These are phyloP conservation scores for Temnothorax curvispinosus DNA, from an alignment of 1,140 invertebrate genomes.

Conservation along the genomic window DNA sequence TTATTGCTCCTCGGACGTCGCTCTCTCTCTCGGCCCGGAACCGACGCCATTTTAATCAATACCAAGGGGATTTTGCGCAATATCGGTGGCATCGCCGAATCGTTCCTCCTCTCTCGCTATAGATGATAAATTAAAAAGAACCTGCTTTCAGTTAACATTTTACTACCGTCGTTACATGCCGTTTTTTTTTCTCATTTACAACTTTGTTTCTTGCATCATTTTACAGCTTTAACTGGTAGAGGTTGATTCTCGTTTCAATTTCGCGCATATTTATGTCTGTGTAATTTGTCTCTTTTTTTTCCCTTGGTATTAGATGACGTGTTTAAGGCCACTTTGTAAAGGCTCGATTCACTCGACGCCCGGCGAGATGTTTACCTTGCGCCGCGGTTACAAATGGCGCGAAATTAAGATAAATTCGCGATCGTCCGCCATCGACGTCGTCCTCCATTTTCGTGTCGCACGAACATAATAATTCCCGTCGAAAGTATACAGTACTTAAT, in stretches of 20 bases:
- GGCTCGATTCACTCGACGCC: conserved; percentile 43
- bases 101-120: neutral
- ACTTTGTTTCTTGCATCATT: neutral
- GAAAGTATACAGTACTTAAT: conserved; percentile 61
- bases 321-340: conserved; percentile 39
- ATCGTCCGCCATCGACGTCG: conserved; percentile 50
- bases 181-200: neutral
- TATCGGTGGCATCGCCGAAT: conserved; percentile 31
- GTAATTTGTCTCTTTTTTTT: conserved; percentile 12
- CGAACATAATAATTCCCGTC: conserved; percentile 66
- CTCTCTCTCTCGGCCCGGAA: neutral
- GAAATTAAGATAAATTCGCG: conserved; percentile 62
- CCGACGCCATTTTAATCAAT: conserved; percentile 52
- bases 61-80: conserved; percentile 33
- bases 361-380: conserved; percentile 50
- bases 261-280: neutral
- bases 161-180: neutral
- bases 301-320: conserved; percentile 11
- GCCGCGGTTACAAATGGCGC: conserved; percentile 39
- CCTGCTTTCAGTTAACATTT: neutral
- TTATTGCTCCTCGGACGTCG: conserved; percentile 43
- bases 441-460: conserved; percentile 63
- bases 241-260: conserved; percentile 15
- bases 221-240: neutral
- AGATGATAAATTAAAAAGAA: neutral